Percentiles rank a stretch among this genome's conserved stretches.
phyloP scores from a whole-genome alignment of 2,888 invertebrate species.

The Penaeus monodon region DNA sequence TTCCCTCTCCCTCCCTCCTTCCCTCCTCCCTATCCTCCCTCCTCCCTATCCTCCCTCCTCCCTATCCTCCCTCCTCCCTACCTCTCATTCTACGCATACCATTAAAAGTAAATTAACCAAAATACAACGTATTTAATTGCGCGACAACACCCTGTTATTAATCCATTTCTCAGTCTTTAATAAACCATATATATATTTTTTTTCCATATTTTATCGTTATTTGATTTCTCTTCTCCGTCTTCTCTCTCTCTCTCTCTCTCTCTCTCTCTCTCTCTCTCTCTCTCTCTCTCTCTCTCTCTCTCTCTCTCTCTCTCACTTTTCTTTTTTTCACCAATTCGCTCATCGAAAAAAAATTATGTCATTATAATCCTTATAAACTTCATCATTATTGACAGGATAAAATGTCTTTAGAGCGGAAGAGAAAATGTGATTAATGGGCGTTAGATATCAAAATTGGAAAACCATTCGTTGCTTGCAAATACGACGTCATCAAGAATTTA shows the following conservation, averaged over 20 bases:
- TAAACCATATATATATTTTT: not conserved
- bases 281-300: not conserved
- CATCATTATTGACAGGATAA: not conserved
- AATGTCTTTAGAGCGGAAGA: too few relatives aligned
- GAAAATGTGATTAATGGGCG: too few relatives aligned
- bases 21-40: not conserved
- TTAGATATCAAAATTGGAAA: too few relatives aligned
- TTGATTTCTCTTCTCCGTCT: too few relatives aligned
- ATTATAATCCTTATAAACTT: not conserved
- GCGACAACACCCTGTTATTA: not conserved
- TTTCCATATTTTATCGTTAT: too few relatives aligned
- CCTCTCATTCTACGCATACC: not conserved
- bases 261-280: too few relatives aligned
- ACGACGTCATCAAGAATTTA: too few relatives aligned
- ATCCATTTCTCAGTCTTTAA: not conserved
- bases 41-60: not conserved
- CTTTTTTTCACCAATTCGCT: too few relatives aligned
- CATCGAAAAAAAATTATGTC: too few relatives aligned
- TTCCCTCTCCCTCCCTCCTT: not conserved
- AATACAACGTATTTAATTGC: not conserved
- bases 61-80: not conserved
- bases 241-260: too few relatives aligned
- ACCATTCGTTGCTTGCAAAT: too few relatives aligned
- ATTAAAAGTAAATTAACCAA: too few relatives aligned
- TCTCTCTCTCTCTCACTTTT: not conserved